A percentile compares a stretch with the other conserved stretches of the same genome.
These are phyloP conservation scores for Psylliodes chrysocephalus DNA, from an alignment of 2,888 invertebrate species.

Conservation along the genomic window DNA sequence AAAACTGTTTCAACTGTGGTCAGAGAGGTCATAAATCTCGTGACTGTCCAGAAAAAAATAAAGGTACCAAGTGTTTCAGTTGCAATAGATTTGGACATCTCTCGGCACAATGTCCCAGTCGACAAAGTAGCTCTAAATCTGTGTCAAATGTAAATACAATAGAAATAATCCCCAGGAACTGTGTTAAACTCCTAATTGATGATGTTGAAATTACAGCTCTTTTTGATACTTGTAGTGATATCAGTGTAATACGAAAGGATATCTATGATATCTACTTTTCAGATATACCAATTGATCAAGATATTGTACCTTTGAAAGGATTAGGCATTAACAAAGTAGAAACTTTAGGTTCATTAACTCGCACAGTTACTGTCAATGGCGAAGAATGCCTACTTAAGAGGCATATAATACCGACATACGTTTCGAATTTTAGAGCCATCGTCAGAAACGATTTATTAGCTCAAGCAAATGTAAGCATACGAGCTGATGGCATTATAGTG, in stretches of 20 bases:
- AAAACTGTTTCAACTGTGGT: slow-evolving; percentile 36
- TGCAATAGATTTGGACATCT: slow-evolving; percentile 42
- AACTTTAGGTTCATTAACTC: slow-evolving; percentile 36
- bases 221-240: slow-evolving; percentile 43
- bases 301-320: slow-evolving; percentile 25
- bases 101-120: slow-evolving; percentile 32
- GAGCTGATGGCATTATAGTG: slow-evolving; percentile 29
- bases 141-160: slow-evolving; percentile 18
- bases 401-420: slow-evolving; percentile 35
- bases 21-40: slow-evolving; percentile 27
- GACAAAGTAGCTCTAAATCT: background rate
- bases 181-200: slow-evolving; percentile 24
- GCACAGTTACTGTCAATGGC: slow-evolving; percentile 32
- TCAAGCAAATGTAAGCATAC: slow-evolving; percentile 35
- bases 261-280: slow-evolving; percentile 29
- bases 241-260: slow-evolving; percentile 29
- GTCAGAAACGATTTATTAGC: slow-evolving; percentile 36
- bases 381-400: slow-evolving; percentile 29
- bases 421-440: slow-evolving; percentile 32
- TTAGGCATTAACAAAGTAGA: slow-evolving; percentile 34
- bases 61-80: slow-evolving; percentile 42
- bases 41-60: slow-evolving; percentile 33
- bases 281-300: slow-evolving; percentile 22
- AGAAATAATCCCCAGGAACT: slow-evolving; percentile 25
- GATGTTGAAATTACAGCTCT: slow-evolving; percentile 24